Conservation (phyloP, 2,797 vertebrate species). For the Rousettus madagascariensis region DNA sequence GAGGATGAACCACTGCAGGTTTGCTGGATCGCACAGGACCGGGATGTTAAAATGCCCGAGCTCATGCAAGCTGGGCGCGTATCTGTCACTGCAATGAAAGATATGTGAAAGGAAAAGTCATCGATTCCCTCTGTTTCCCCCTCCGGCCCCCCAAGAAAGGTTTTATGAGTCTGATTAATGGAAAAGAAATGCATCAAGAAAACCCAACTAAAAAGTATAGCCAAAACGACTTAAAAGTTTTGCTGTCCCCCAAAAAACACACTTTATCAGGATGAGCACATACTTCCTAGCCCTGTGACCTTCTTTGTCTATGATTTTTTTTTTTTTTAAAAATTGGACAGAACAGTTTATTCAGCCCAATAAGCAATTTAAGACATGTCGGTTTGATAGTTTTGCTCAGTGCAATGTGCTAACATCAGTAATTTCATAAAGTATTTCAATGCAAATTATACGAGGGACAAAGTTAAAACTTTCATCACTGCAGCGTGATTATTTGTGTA, state of each 20-base stretch:
- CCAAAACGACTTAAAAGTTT: neutral
- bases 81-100: constrained; percentile 87
- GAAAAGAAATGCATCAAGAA: neutral
- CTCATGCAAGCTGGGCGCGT: constrained; percentile 90
- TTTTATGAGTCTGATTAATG: neutral
- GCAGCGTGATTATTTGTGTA: constrained; percentile 37
- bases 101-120: neutral
- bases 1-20: constrained; percentile 92
- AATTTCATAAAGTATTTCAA: constrained; percentile 69
- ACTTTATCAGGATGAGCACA: neutral
- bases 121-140: neutral
- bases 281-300: neutral
- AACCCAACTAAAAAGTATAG: neutral
- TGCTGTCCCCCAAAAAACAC: neutral
- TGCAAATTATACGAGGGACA: constrained; percentile 11
- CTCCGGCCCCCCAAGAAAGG: neutral
- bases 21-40: constrained; percentile 86
- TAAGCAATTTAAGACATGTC: constrained; percentile 48
- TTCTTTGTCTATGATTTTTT: neutral
- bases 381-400: constrained; percentile 72
- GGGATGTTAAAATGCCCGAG: constrained; percentile 94
- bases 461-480: constrained; percentile 60
- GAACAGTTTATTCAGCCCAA: constrained; percentile 47
- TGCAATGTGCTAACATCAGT: constrained; percentile 63
- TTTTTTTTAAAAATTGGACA: constrained; percentile 27